A percentile compares a stretch with the other conserved stretches of the same genome.
phyloP scores from a whole-genome alignment of 2,797 vertebrate species.

The Phylloscopus collybita region DNA sequence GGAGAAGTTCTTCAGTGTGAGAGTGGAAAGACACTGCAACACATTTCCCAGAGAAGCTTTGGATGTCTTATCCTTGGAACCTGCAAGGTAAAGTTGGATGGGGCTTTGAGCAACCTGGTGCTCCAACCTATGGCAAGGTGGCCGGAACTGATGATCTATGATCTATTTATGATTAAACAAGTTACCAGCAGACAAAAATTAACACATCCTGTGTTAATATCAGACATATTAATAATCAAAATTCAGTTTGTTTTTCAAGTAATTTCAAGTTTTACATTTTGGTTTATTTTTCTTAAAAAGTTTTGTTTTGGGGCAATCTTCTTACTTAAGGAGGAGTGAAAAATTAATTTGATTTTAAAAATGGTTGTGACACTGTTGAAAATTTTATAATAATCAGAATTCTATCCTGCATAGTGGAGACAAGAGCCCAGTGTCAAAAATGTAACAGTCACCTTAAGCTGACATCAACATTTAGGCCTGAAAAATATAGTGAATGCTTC shows the following conservation, averaged over 20 bases:
- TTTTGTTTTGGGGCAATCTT: background rate
- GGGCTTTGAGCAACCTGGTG: background rate
- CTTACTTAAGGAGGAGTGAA: background rate
- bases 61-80: background rate
- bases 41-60: background rate
- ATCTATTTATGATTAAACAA: background rate
- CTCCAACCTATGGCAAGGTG: background rate
- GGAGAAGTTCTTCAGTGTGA: background rate
- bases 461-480: background rate
- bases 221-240: background rate
- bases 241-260: background rate
- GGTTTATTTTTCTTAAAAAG: background rate
- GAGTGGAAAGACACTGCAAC: background rate
- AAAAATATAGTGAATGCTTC: background rate
- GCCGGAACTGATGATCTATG: background rate
- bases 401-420: background rate
- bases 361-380: background rate
- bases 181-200: background rate
- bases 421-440: background rate
- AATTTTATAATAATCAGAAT: background rate
- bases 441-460: background rate
- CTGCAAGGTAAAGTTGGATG: background rate
- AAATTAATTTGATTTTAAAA: background rate
- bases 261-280: background rate
- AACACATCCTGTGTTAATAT: background rate